phyloP scores from a whole-genome alignment of 92 coral and sea anemone species.

The Porites evermanni region DNA sequence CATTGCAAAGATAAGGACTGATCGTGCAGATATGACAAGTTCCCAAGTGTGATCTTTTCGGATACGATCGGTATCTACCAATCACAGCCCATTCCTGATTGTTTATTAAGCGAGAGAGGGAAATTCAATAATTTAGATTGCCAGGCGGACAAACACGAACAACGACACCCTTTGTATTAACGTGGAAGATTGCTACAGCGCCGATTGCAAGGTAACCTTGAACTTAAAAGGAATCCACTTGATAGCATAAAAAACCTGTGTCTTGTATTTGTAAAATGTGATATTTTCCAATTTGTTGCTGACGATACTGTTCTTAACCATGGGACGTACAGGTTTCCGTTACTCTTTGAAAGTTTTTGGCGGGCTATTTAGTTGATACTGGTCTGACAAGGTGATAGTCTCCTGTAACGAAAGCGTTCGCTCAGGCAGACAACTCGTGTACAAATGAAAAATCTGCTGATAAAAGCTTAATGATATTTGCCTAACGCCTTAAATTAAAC shows the following conservation, averaged over 20 bases:
- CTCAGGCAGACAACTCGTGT: background rate
- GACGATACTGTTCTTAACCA: background rate
- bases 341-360: conserved; percentile 7
- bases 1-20: conserved; percentile 12
- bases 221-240: background rate
- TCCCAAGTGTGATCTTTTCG: background rate
- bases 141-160: background rate
- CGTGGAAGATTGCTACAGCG: background rate
- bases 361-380: background rate
- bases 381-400: background rate
- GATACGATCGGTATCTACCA: conserved; percentile 30
- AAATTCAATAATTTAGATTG: conserved; percentile 45
- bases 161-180: background rate
- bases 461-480: conserved; percentile 4
- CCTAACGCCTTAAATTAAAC: background rate
- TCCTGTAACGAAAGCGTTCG: background rate
- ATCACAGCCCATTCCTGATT: conserved; percentile 20
- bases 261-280: background rate
- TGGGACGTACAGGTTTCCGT: background rate
- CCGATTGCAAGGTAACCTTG: conserved; percentile 10
- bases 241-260: background rate
- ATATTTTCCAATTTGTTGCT: background rate
- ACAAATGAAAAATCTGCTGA: background rate
- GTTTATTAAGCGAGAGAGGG: conserved; percentile 53
- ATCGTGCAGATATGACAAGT: conserved; percentile 7